Evolutionary conservation across 1,140 invertebrate genomes (phyloP).

Genomic region (Streblospio benedicti): DNA sequence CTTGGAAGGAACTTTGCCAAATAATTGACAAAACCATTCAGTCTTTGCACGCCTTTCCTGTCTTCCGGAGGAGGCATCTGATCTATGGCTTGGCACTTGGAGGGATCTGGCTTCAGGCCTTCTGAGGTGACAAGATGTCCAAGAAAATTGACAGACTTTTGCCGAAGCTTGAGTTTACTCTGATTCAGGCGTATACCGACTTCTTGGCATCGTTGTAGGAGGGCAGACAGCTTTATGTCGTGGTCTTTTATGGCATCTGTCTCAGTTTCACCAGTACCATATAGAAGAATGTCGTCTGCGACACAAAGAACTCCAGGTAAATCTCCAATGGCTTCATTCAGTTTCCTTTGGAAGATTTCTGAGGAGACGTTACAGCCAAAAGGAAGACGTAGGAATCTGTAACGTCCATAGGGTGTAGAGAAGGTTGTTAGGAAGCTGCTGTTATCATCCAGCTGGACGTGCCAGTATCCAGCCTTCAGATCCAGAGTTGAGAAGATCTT

Average conservation of each 20-base stretch:
- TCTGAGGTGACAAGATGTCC: conserved; percentile 33
- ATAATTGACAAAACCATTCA: conserved; percentile 3
- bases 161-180: conserved; percentile 25
- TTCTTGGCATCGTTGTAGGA: conserved; percentile 33
- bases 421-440: conserved; percentile 25
- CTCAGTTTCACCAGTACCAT: not conserved
- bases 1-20: conserved; percentile 22
- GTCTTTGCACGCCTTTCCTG: conserved; percentile 20
- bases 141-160: conserved; percentile 1
- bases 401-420: conserved; percentile 21
- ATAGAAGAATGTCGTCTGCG: conserved; percentile 30
- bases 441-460: conserved; percentile 21
- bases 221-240: conserved; percentile 14
- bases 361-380: conserved; percentile 16
- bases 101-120: conserved; percentile 41
- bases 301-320: conserved; percentile 38
- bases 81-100: conserved; percentile 37
- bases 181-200: conserved; percentile 40
- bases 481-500: conserved; percentile 25
- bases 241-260: not conserved
- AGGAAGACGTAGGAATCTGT: conserved; percentile 18
- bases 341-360: conserved; percentile 37
- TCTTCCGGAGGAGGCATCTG: conserved; percentile 19
- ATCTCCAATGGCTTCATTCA: conserved; percentile 29
- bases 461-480: conserved; percentile 24